These are phyloP conservation scores for Indicator indicator DNA, from an alignment of 2,113 vertebrate species.

Conservation along the genomic window DNA sequence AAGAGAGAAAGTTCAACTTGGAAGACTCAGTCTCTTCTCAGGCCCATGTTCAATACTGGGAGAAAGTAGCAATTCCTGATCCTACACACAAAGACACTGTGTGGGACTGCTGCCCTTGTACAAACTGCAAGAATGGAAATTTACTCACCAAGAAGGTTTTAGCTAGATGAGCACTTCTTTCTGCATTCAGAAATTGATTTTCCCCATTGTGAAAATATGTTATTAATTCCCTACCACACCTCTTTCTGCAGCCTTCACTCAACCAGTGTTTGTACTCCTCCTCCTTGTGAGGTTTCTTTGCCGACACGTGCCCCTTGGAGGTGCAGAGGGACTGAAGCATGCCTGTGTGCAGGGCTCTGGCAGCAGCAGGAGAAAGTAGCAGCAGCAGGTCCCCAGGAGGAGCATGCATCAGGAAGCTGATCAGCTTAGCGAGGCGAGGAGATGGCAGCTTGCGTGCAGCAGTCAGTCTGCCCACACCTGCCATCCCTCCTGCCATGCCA, in stretches of 20 bases:
- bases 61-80: neutral
- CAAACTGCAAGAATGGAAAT: neutral
- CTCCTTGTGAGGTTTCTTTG: accelerated
- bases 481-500: neutral
- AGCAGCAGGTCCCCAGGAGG: accelerated
- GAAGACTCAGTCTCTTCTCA: neutral
- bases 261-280: neutral
- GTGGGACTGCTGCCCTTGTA: accelerated
- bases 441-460: neutral
- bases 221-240: neutral
- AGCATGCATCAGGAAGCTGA: accelerated
- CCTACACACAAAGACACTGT: neutral
- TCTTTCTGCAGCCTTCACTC: neutral
- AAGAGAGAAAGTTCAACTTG: neutral
- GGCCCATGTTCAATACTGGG: neutral
- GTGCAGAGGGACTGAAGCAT: accelerated
- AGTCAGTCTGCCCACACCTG: neutral
- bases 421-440: neutral
- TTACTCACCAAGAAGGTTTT: neutral
- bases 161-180: neutral
- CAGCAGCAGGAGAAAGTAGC: neutral
- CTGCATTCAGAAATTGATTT: neutral
- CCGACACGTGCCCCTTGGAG: accelerated
- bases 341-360: accelerated
- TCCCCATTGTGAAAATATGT: neutral